phyloP scores from a whole-genome alignment of 2,797 vertebrate species.

The Huso huso region DNA sequence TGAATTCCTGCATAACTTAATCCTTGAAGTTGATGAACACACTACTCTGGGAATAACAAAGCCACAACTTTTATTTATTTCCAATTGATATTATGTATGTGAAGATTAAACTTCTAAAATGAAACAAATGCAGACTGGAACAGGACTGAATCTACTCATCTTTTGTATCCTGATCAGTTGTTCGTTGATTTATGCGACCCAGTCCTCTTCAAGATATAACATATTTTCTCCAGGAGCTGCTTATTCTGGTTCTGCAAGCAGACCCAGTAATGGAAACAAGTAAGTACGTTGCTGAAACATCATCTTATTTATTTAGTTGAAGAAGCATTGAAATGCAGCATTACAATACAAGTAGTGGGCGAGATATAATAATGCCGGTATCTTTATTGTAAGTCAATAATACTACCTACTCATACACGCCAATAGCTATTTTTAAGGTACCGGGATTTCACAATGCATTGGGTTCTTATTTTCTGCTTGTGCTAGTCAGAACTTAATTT shows the following conservation, averaged over 20 bases:
- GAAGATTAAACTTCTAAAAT: constrained; percentile 21
- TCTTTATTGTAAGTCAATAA: background rate
- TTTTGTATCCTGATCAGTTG: constrained; percentile 48
- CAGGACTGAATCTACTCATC: constrained; percentile 39
- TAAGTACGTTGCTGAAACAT: constrained; percentile 29
- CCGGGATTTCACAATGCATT: too few species aligned
- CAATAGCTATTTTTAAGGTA: background rate
- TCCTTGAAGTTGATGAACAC: too few species aligned
- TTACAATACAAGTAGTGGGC: constrained; percentile 21
- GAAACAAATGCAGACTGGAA: constrained; percentile 23
- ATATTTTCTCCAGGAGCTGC: constrained; percentile 46
- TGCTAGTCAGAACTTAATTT: too few species aligned
- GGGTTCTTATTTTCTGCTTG: too few species aligned
- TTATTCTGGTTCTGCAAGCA: constrained; percentile 34
- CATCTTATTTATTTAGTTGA: constrained; percentile 20
- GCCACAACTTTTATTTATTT: too few species aligned
- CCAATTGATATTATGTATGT: too few species aligned
- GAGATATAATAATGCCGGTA: background rate
- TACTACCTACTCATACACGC: background rate
- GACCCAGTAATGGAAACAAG: constrained; percentile 57
- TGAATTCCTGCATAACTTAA: too few species aligned
- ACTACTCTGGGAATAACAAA: too few species aligned
- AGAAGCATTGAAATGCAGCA: constrained; percentile 30
- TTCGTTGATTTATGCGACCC: constrained; percentile 38
- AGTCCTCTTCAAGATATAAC: constrained; percentile 41